Evolutionary conservation across 2,797 vertebrate genomes (phyloP), one percentile per base, ranked within the genome.

Genomic region (Podarcis siculus): DNA sequence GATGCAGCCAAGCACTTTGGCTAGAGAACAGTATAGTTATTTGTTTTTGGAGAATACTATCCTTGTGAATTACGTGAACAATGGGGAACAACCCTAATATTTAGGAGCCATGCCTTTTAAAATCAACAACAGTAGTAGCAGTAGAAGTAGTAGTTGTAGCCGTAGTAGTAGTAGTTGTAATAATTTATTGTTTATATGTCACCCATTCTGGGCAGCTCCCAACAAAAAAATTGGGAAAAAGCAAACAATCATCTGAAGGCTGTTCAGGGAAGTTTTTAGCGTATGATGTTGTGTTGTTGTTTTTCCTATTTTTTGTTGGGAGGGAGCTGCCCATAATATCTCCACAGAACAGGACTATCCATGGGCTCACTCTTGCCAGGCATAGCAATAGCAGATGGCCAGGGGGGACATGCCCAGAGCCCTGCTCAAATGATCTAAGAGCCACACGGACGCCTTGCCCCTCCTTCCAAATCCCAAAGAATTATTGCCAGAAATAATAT

Each of bases 321-420:
- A 49, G 49, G 49, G 49, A 49, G 49, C 49, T 49, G 49, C 49
- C 32, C 5, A 35, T n/a, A 66, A 87, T 90, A 91, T 91, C 85
- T 83, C 73, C 58, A 78, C 8, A 13, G 81, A 79, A 66, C 82
- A 75, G 27, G 30, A 42, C 1, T 5, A 2, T 15, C 49, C 90
- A 25, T 87, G 61, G n/a, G 23, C 3, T 25, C 13, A 25, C 7
- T 5, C 23, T 37, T 30, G 32, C 27, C 1, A 9, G 8, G 4
- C 42, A 3, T 17, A 66, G 21, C 32, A 55, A 17, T 7, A 30
- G 35, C 13, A 61, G 8, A 61, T 2, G 19, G 39, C 21, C 30
- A 37, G 9, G 9, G 42, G 35, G 42, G 17, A 45, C 55, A 39
- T 67, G 25, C 6, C 7, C 13, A 19, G 3, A 61, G 27, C 27